These are phyloP conservation scores for Cydia strobilella DNA, from an alignment of 1,140 invertebrate genomes.

Conservation along the genomic window DNA sequence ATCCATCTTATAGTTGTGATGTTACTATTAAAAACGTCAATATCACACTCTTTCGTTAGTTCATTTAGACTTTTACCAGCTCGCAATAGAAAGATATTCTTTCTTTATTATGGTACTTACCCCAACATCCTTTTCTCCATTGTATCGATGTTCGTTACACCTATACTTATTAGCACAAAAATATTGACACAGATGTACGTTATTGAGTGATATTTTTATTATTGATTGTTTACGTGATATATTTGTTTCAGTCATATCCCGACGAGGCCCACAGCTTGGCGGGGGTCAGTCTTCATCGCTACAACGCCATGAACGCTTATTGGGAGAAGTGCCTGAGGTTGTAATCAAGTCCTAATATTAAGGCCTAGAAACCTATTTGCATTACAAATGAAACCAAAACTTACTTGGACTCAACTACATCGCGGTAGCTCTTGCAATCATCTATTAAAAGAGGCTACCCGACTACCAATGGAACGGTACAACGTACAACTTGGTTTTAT, in stretches of 20 bases:
- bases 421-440: neutral
- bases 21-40: no score
- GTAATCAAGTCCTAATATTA: neutral
- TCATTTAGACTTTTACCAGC: no score
- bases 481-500: no score
- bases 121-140: neutral
- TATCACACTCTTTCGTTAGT: no score
- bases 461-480: neutral
- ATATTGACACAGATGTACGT: neutral
- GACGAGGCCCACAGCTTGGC: slow-evolving; percentile 93
- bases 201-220: neutral
- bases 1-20: no score
- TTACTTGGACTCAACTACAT: neutral
- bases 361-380: no score
- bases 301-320: slow-evolving; percentile 93
- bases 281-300: slow-evolving; percentile 90
- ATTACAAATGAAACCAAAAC: no score
- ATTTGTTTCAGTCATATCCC: slow-evolving; percentile 91
- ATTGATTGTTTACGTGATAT: slow-evolving; percentile 18
- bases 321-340: slow-evolving; percentile 86
- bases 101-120: no score
- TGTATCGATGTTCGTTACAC: neutral
- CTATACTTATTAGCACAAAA: neutral
- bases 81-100: no score
- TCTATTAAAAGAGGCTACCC: neutral